These are phyloP conservation scores for Indri indri DNA, from an alignment of 2,113 vertebrate genomes.

Conservation along the genomic window DNA sequence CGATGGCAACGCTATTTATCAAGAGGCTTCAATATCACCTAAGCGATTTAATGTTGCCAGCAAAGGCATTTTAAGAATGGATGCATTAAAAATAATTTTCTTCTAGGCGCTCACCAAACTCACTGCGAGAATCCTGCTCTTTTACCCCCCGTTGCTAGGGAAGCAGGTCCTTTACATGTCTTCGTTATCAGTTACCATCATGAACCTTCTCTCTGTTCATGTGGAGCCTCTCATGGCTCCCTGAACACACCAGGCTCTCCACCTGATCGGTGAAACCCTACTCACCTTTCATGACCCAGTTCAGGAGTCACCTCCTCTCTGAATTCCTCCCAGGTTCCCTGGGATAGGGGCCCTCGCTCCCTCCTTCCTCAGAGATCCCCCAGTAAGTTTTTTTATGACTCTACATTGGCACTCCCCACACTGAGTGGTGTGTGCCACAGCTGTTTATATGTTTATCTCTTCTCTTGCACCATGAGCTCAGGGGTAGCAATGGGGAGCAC, in stretches of 20 bases:
- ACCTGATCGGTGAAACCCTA: not conserved
- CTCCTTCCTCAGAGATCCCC: not conserved
- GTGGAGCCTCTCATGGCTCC: not conserved
- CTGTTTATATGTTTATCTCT: not conserved
- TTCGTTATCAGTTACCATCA: not conserved
- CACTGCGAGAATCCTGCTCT: not conserved
- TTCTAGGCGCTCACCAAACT: not conserved
- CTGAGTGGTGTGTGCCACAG: no score
- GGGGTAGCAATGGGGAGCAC: fast-evolving
- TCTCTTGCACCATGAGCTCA: not conserved
- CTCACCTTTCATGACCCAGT: not conserved
- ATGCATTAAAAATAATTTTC: constrained; percentile 13
- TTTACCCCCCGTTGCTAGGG: not conserved
- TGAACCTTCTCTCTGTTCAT: not conserved
- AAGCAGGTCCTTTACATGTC: not conserved
- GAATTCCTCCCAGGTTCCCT: not conserved
- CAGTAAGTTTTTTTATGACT: not conserved
- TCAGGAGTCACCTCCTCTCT: not conserved
- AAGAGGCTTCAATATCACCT: not conserved
- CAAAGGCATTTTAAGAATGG: constrained; percentile 45
- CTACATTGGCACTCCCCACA: fast-evolving
- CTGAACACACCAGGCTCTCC: not conserved
- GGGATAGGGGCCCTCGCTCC: fast-evolving
- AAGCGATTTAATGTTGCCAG: not conserved
- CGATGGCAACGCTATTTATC: not conserved